Percentiles rank a stretch among this genome's conserved stretches.
phyloP scores from a whole-genome alignment of 2,113 vertebrate species.

The Uropsilus gracilis region DNA sequence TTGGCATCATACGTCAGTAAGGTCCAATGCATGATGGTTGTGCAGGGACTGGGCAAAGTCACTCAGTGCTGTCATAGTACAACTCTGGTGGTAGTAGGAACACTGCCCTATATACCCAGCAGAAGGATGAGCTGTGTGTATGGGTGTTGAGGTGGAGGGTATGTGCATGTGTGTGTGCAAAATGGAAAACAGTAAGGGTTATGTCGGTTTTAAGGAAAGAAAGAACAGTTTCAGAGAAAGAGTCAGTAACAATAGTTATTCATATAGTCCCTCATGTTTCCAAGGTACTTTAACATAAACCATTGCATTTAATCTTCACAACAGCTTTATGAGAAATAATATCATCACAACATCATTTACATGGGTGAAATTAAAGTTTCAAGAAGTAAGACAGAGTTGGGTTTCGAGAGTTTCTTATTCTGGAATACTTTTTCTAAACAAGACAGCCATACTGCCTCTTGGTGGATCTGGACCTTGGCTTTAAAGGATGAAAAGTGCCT shows the following conservation, averaged over 20 bases:
- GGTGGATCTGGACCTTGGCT: neutral
- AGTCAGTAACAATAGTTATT: neutral
- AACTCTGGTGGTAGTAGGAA: neutral
- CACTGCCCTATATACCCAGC: neutral
- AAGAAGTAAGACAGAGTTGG: neutral
- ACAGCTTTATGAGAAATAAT: neutral
- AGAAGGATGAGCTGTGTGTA: neutral
- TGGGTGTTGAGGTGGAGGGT: neutral
- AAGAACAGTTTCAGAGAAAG: neutral
- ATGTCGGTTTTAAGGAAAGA: neutral
- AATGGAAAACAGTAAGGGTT: neutral
- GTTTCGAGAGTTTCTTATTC: neutral
- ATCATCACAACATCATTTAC: neutral
- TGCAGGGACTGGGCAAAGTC: neutral
- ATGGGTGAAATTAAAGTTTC: neutral
- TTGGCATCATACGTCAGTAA: neutral
- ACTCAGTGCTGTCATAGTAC: neutral
- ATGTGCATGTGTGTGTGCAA: neutral
- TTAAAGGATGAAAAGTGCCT: neutral
- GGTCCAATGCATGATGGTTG: neutral
- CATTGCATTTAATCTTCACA: neutral
- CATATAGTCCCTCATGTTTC: neutral
- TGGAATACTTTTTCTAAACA: neutral
- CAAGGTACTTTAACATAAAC: neutral
- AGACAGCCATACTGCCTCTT: neutral